Percentiles rank a stretch among this genome's conserved stretches.
phyloP scores from a whole-genome alignment of 2,888 invertebrate genomes.

The Synanthedon vespiformis region DNA sequence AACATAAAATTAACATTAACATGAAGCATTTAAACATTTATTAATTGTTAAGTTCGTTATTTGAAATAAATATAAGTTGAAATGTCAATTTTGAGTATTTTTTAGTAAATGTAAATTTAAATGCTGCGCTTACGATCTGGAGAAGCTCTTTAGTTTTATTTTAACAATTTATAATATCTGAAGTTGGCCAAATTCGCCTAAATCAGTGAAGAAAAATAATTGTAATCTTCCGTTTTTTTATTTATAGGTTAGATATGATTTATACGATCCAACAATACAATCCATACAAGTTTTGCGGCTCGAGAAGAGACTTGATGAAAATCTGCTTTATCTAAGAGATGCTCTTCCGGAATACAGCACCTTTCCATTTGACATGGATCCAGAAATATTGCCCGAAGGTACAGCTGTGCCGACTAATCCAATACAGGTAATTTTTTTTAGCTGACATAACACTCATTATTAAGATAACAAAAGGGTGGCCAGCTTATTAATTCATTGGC shows the following conservation, averaged over 20 bases:
- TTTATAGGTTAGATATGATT: conserved; percentile 74
- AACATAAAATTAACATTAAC: too few relatives aligned
- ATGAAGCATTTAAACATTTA: too few relatives aligned
- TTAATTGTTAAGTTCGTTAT: too few relatives aligned
- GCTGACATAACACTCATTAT: not conserved
- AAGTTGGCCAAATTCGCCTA: too few relatives aligned
- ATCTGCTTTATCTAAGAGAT: conserved; percentile 89
- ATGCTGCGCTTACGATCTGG: too few relatives aligned
- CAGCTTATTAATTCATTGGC: too few relatives aligned
- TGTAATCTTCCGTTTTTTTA: not conserved
- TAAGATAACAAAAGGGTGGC: not conserved
- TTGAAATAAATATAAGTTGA: too few relatives aligned
- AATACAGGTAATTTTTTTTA: conserved; percentile 61
- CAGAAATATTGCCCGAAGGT: conserved; percentile 82
- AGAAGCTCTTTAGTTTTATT: too few relatives aligned
- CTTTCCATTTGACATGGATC: conserved; percentile 91
- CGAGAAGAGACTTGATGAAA: conserved; percentile 92
- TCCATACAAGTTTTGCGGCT: conserved; percentile 90
- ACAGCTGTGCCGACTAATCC: conserved; percentile 83
- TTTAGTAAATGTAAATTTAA: too few relatives aligned
- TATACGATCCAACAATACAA: conserved; percentile 94
- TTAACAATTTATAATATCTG: too few relatives aligned
- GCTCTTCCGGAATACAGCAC: conserved; percentile 92
- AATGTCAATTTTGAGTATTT: too few relatives aligned
- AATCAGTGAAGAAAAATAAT: too few relatives aligned